A percentile compares a stretch with the other conserved stretches of the same genome.
phyloP scores from a whole-genome alignment of 2,113 vertebrate genomes.

The Mionectes macconnelli region DNA sequence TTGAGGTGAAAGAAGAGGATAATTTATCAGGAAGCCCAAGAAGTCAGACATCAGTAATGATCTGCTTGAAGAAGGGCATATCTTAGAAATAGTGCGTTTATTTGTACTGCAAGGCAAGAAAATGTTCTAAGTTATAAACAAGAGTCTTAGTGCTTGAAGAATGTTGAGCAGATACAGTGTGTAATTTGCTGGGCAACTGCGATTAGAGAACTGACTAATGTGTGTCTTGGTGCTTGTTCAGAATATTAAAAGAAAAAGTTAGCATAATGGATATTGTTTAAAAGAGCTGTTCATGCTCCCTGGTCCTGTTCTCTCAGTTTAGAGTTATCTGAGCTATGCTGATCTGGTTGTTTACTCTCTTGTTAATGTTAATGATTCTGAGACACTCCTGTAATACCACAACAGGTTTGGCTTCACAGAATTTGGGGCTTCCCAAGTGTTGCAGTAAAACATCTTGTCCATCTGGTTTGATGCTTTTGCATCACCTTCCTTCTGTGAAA shows the following conservation, averaged over 20 bases:
- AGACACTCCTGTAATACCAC: not conserved
- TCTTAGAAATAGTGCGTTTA: slow-evolving; percentile 42
- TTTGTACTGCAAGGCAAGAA: slow-evolving; percentile 51
- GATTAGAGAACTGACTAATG: slow-evolving; percentile 31
- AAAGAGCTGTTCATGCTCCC: not conserved
- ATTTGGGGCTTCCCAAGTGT: not conserved
- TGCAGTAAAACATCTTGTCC: not conserved
- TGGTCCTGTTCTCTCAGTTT: not conserved
- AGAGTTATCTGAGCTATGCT: not conserved
- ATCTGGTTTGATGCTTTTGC: not conserved
- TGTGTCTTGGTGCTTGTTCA: not conserved
- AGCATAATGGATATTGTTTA: not conserved
- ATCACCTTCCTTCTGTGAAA: not conserved
- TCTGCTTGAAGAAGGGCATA: slow-evolving; percentile 56
- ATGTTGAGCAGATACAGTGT: not conserved
- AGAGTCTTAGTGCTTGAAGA: not conserved
- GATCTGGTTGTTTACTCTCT: not conserved
- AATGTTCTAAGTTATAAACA: slow-evolving; percentile 33
- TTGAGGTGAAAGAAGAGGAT: slow-evolving; percentile 68
- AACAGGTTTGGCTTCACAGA: not conserved
- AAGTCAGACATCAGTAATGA: slow-evolving; percentile 48
- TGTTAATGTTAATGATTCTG: not conserved
- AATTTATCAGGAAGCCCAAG: slow-evolving; percentile 59
- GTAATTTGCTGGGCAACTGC: slow-evolving; percentile 9
- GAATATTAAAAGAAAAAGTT: slow-evolving; percentile 34